Evolutionary conservation across 2,797 vertebrate species (phyloP), one percentile per base, ranked within the genome.

Genomic region (Alcedo atthis): DNA sequence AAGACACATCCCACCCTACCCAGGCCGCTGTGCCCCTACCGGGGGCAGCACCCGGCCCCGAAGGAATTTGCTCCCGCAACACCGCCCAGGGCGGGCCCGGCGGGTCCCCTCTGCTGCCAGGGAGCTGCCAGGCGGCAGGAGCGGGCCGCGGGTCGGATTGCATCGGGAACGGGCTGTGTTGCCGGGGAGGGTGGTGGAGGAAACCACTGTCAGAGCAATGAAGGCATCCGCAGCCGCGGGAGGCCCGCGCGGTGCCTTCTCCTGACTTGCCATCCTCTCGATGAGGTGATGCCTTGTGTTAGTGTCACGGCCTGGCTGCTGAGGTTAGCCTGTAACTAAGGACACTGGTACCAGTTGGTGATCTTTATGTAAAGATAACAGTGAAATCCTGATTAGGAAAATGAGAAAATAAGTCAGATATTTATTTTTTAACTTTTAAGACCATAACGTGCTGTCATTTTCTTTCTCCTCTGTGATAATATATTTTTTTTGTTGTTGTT

Each of bases 261-360:
- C 11, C 8, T 6, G n/a, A 3, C 21, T 2, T 7, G 9, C 18
- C 2, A 8, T 1, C 2, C 4, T n/a, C 1, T 12, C 16, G 6
- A 5, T 24, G 1, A 0, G 15, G 25, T 6, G 16, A 2, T 46
- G 43, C 10, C 12, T 1, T 3, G 11, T 15, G 49, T 7, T 5
- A 7, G 18, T 2, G 30, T 7, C 6, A 4, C 26, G 14, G 76
- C 26, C 18, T 5, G 13, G 7, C 53, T 51, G 54, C 35, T 6
- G 24, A 21, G 21, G 10, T 30, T 13, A n/a, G 9, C 20, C 13
- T 1, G 3, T 30, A 2, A 3, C 16, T 19, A 6, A 8, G 9
- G 48, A 1, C 3, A 6, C 14, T 1, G 21, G 15, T 51, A 11
- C 28, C 11, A 3, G 6, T 62, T 10, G 22, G 28, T 3, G 8